These are phyloP conservation scores for Cerceris ruficornis DNA, from an alignment of 2,888 invertebrate genomes.

Conservation along the genomic window DNA sequence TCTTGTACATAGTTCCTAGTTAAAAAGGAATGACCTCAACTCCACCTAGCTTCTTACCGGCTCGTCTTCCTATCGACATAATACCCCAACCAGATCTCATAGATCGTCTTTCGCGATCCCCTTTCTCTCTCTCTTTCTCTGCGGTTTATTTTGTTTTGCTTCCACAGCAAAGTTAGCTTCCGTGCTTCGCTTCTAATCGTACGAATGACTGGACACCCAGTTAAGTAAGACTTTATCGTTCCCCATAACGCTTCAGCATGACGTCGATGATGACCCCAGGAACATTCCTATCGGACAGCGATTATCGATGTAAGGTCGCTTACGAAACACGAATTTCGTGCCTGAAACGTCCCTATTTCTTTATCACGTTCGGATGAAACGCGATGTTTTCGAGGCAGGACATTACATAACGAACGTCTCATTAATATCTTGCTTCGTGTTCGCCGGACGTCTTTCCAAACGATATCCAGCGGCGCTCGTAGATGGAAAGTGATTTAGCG, in stretches of 20 bases:
- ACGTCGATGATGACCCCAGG: not conserved
- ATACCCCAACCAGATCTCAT: conserved; percentile 26
- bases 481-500: not conserved
- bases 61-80: conserved; percentile 37
- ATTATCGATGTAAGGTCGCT: conserved; percentile 19
- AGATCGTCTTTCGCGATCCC: conserved; percentile 35
- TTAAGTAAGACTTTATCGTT: conserved; percentile 13
- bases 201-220: not conserved
- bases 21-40: too few relatives aligned
- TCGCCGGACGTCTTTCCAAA: too few relatives aligned
- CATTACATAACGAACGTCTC: too few relatives aligned
- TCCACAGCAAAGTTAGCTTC: not conserved
- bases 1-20: too few relatives aligned
- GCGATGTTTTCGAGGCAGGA: not conserved
- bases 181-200: conserved; percentile 2
- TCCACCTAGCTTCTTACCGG: conserved; percentile 28
- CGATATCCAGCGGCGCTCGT: too few relatives aligned
- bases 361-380: not conserved
- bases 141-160: conserved; percentile 39
- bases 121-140: conserved; percentile 22
- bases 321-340: conserved; percentile 12
- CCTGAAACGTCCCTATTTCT: not conserved
- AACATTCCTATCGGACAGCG: not conserved
- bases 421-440: too few relatives aligned
- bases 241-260: not conserved